A percentile compares a stretch with the other conserved stretches of the same genome.
Conservation (phyloP, 2,888 invertebrate genomes). For the Cheilosia urbana region DNA sequence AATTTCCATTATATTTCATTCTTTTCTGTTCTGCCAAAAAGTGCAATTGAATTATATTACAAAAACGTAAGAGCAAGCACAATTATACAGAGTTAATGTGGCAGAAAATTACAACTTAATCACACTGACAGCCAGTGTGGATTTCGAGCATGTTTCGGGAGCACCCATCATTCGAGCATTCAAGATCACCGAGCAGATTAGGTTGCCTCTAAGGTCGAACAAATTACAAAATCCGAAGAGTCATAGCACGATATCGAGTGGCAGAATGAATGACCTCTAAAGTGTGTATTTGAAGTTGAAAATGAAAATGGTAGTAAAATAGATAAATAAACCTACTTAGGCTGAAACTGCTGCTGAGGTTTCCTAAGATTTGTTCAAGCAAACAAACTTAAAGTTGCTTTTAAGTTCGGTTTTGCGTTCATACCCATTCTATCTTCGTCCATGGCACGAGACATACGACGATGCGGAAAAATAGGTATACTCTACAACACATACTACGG, state of each 20-base stretch:
- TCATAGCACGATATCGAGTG: constrained; percentile 11
- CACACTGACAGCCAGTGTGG: constrained; percentile 8
- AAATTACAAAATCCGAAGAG: constrained; percentile 41
- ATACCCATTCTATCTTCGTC: constrained; percentile 2
- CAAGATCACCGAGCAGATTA: constrained; percentile 57
- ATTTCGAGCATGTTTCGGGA: constrained; percentile 50
- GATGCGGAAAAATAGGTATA: background rate
- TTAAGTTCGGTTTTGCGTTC: background rate
- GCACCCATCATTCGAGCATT: constrained; percentile 50
- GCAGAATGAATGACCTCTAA: constrained; percentile 56
- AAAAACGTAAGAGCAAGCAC: constrained; percentile 9
- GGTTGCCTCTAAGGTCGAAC: constrained; percentile 58
- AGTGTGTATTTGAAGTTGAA: constrained; percentile 53
- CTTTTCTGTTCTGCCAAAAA: background rate
- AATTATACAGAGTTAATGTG: constrained; percentile 37
- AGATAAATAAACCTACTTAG: constrained; percentile 53
- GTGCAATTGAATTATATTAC: background rate
- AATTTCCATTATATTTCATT: too few relatives aligned
- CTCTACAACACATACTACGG: background rate
- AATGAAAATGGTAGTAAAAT: constrained; percentile 34
- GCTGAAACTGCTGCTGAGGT: constrained; percentile 17
- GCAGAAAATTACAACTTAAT: constrained; percentile 29
- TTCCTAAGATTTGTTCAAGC: constrained; percentile 45
- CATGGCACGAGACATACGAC: constrained; percentile 28
- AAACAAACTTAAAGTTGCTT: constrained; percentile 26